phyloP scores from a whole-genome alignment of 1,140 invertebrate species.

The Zaprionus ghesquierei region DNA sequence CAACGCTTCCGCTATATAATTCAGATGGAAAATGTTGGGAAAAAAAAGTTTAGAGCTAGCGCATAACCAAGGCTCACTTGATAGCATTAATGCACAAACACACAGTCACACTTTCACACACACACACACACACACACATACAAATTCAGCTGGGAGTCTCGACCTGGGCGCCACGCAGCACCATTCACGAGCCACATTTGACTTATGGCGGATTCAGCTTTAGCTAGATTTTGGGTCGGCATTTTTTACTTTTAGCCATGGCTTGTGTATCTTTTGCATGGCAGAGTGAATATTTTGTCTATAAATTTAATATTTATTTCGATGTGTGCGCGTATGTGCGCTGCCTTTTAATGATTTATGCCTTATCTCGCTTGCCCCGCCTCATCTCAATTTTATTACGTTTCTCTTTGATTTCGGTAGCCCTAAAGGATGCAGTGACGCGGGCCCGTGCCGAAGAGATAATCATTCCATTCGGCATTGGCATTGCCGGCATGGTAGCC shows the following conservation, averaged over 20 bases:
- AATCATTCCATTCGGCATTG: constrained; percentile 93
- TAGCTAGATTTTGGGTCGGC: constrained; percentile 34
- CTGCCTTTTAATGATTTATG: constrained; percentile 54
- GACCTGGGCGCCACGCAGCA: constrained; percentile 32
- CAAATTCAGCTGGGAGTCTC: constrained; percentile 51
- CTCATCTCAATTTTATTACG: constrained; percentile 15
- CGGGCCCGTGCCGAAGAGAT: constrained; percentile 90
- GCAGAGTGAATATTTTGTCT: constrained; percentile 70
- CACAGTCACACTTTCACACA: constrained; percentile 1
- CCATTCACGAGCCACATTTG: constrained; percentile 57
- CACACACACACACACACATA: constrained; percentile 29
- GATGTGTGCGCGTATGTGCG: constrained; percentile 14
- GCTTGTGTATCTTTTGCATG: constrained; percentile 52
- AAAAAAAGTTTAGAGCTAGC: constrained; percentile 40
- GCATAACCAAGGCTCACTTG: constrained; percentile 27
- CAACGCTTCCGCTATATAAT: constrained; percentile 75
- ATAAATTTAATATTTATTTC: constrained; percentile 68
- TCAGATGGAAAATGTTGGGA: constrained; percentile 60
- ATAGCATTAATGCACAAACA: constrained; percentile 9
- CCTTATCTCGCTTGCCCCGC: neutral
- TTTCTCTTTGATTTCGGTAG: constrained; percentile 68
- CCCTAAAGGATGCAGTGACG: constrained; percentile 89
- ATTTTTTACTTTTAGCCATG: constrained; percentile 29
- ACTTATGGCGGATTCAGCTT: constrained; percentile 61
- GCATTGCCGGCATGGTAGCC: constrained; percentile 94